These are phyloP conservation scores for Bergia sp. DNA, from an alignment of 92 coral and sea anemone genomes.

Conservation along the genomic window DNA sequence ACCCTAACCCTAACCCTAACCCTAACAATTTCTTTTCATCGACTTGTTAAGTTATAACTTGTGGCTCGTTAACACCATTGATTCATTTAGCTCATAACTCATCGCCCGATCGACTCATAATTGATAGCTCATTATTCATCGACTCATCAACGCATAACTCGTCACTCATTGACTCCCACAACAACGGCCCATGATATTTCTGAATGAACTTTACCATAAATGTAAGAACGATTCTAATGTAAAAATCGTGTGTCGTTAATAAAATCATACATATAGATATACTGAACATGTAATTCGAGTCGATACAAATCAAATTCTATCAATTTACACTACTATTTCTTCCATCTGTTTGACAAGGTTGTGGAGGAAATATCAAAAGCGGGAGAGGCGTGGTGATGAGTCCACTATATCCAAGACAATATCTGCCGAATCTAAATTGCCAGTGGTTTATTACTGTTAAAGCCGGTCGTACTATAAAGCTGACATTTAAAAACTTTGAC, in stretches of 20 bases:
- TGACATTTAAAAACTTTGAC: constrained; percentile 68
- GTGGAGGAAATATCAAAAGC: constrained; percentile 61
- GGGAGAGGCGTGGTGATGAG: constrained; percentile 69
- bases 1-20: no score
- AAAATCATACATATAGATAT: not conserved
- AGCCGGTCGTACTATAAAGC: constrained; percentile 59
- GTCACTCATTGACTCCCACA: no score
- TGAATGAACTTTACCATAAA: no score
- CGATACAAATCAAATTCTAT: not conserved
- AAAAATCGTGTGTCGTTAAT: not conserved
- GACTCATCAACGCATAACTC: no score
- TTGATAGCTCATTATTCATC: no score
- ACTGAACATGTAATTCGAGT: not conserved
- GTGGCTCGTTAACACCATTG: no score
- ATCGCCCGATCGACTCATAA: no score
- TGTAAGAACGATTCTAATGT: no score
- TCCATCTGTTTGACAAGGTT: constrained; percentile 46
- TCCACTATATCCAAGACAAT: constrained; percentile 72
- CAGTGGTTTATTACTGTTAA: constrained; percentile 78
- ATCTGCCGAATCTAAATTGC: constrained; percentile 68
- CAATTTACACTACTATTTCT: not conserved
- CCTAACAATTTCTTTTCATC: no score
- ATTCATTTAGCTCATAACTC: no score
- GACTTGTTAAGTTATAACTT: no score
- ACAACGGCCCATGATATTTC: no score